phyloP scores from a whole-genome alignment of 2,888 invertebrate genomes.

The Parnassius apollo region DNA sequence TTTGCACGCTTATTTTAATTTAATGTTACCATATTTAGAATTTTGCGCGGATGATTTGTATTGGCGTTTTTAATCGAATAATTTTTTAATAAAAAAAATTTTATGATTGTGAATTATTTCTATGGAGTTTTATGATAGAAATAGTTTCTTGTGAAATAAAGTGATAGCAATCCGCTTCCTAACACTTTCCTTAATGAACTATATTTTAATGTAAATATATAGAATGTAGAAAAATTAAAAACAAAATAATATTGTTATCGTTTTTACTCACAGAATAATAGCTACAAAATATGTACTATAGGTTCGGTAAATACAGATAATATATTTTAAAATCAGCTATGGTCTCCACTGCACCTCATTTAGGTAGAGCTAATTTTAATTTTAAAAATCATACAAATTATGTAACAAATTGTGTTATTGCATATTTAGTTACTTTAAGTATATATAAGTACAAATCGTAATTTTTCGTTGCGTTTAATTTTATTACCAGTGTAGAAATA shows the following conservation, averaged over 20 bases:
- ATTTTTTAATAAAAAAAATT: conserved; percentile 14
- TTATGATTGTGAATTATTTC: conserved; percentile 7
- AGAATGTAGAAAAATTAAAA: conserved; percentile 4
- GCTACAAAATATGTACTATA: conserved; percentile 9
- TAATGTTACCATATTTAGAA: conserved; percentile 45
- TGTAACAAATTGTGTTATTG: conserved; percentile 33
- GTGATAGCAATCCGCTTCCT: conserved; percentile 20
- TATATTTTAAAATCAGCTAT: conserved; percentile 6
- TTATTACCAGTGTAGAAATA: conserved; percentile 61
- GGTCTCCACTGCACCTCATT: conserved; percentile 13
- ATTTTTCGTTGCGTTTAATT: conserved; percentile 39
- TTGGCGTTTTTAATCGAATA: conserved; percentile 40
- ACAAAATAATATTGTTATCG: not conserved
- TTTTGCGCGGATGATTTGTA: conserved; percentile 1
- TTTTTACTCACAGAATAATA: not conserved
- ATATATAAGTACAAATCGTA: conserved; percentile 61
- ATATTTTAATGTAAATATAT: conserved; percentile 20
- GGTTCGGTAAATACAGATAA: conserved; percentile 2
- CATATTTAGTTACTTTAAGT: conserved; percentile 31
- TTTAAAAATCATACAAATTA: conserved; percentile 15
- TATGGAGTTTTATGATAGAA: not conserved
- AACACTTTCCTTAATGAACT: conserved; percentile 11
- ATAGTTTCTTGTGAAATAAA: conserved; percentile 5
- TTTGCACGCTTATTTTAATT: conserved; percentile 38
- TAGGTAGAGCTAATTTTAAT: conserved; percentile 13